phyloP scores from a whole-genome alignment of 2,113 vertebrate species.

The Hucho hucho region DNA sequence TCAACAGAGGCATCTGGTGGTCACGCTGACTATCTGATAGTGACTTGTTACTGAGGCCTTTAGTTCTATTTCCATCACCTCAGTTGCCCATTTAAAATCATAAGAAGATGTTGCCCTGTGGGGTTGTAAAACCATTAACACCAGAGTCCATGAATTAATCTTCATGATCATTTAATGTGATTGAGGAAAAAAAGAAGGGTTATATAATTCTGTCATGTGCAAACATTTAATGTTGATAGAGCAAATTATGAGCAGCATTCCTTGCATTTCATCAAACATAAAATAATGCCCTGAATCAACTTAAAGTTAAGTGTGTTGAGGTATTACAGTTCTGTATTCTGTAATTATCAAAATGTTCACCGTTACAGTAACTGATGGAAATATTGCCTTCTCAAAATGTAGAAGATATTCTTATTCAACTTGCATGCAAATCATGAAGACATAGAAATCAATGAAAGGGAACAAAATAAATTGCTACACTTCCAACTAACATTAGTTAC shows the following conservation, averaged over 20 bases:
- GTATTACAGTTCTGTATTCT: no score
- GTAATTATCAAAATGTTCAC: background rate
- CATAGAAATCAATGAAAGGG: background rate
- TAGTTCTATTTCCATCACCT: background rate
- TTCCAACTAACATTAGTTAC: background rate
- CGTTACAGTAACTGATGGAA: background rate
- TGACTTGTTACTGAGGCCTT: background rate
- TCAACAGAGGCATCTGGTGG: constrained; percentile 60
- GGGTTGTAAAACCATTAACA: background rate
- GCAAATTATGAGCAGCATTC: no score
- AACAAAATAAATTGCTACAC: background rate
- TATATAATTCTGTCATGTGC: background rate
- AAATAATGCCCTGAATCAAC: no score
- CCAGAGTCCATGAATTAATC: background rate
- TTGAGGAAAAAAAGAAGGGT: background rate
- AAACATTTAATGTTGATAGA: no score
- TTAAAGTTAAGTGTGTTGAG: no score
- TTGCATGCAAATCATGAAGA: no score
- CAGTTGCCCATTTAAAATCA: no score
- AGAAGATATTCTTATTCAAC: no score
- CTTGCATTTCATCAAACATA: no score
- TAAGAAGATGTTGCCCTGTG: background rate
- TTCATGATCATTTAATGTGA: background rate
- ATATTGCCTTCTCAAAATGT: background rate
- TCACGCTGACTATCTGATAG: background rate